These are phyloP conservation scores for Diuraphis noxia DNA, from an alignment of 1,140 invertebrate species.

Conservation along the genomic window DNA sequence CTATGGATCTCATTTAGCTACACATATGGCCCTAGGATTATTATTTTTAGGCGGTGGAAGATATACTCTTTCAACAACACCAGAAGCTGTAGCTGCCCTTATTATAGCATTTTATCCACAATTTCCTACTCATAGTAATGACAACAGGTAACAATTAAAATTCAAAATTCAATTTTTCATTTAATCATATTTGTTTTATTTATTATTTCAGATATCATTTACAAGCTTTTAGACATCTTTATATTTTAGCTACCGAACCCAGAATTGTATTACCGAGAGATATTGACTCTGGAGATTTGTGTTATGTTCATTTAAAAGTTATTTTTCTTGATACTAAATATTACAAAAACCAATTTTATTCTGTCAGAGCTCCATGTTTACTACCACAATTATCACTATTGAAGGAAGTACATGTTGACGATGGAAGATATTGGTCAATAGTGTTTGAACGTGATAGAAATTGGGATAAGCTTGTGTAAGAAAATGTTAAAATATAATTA, in stretches of 20 bases:
- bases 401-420: conserved; percentile 69
- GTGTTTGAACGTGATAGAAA: conserved; percentile 79
- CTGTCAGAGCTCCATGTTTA: conserved; percentile 78
- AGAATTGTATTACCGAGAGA: conserved; percentile 84
- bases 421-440: conserved; percentile 86
- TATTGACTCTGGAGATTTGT: conserved; percentile 76
- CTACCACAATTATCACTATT: conserved; percentile 80
- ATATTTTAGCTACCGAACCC: conserved; percentile 89
- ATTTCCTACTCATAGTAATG: conserved; percentile 93
- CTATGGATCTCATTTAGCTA: conserved; percentile 92
- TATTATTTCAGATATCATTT: conserved; percentile 64
- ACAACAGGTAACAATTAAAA: conserved; percentile 74
- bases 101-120: conserved; percentile 94
- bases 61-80: conserved; percentile 82
- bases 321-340: conserved; percentile 63
- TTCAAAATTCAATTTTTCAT: conserved; percentile 21
- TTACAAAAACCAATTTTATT: conserved; percentile 64
- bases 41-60: conserved; percentile 92
- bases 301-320: conserved; percentile 78
- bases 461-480: conserved; percentile 76
- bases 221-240: conserved; percentile 93
- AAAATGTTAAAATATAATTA: neutral
- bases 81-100: conserved; percentile 82
- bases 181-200: neutral
- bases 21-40: conserved; percentile 89